Percentiles rank a stretch among this genome's conserved stretches.
These are phyloP conservation scores for Trissolcus japonicus DNA, from an alignment of 2,888 invertebrate species.

Conservation along the genomic window DNA sequence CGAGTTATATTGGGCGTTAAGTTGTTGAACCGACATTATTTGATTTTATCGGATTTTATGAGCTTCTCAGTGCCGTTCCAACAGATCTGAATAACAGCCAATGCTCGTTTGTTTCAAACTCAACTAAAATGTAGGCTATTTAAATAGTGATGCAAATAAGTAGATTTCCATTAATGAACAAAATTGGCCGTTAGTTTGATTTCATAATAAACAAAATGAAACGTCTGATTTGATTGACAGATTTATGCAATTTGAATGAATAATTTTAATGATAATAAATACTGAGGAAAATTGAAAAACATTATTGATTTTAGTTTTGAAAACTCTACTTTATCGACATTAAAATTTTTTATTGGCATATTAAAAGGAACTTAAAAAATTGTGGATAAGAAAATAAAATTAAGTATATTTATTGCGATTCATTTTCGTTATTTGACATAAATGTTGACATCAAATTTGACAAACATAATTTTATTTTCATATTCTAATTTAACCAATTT, in stretches of 20 bases:
- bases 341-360: too few species aligned
- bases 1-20: conserved; percentile 63
- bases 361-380: too few species aligned
- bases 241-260: too few species aligned
- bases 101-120: conserved; percentile 46
- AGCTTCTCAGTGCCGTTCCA: conserved; percentile 27
- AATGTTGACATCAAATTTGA: too few species aligned
- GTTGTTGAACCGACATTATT: conserved; percentile 64
- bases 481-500: too few species aligned
- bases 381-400: too few species aligned
- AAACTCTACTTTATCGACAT: background rate
- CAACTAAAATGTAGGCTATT: conserved; percentile 24
- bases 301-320: background rate
- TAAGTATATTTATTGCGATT: too few species aligned
- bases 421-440: too few species aligned
- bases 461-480: too few species aligned
- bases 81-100: conserved; percentile 31
- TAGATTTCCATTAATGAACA: background rate
- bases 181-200: background rate
- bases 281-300: background rate
- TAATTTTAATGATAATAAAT: too few species aligned
- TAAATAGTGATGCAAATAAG: background rate
- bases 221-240: too few species aligned
- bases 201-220: background rate
- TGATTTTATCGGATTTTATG: conserved; percentile 65